Base-by-base conservation (phyloP, 2,888 invertebrate species). In the Hypolimnas misippus region DNA sequence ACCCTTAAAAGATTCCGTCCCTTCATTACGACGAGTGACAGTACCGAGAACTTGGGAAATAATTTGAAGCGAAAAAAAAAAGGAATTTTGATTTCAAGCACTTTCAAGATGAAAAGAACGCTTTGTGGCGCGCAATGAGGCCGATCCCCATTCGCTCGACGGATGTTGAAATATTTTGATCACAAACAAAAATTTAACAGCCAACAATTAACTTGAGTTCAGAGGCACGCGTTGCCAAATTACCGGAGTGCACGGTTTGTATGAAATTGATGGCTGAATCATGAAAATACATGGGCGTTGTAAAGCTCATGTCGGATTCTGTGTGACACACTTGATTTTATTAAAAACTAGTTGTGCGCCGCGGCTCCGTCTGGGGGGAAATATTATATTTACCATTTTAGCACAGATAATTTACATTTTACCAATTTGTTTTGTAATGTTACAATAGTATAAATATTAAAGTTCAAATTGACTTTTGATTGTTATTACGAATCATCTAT, bases 151-250 rank as follows among this genome's bases (percentile, higher is more conserved):
- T 79, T 80, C 76, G 68, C 72, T 65, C 58, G 67, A 62, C 77
- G 76, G 77, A 81, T 75, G 76, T 70, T 65, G 71, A 74, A 70
- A 72, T 74, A 74, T 79, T 82, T 79, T 70, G 75, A 77, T 62
- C 40, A 63, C 62, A 61, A 68, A 68, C 66, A 66, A 62, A 46
- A 49, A 25, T 49, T 49, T 49, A 25, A 49, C 29, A 29, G 14
- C 49, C 14, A 25, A 49, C 49, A 49, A 49, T 49, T 49, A 49
- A 49, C 49, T 49, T 49, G 49, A 49, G 49, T 49, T 49, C 49
- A 49, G 49, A 49, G 14, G 29, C 49, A 29, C 8, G 29, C 29
- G 49, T 16, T 49, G 49, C 49, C 49, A 49, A 49, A 49, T 29
- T 14, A 25, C 49, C 49, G 14, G 7, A 29, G 29, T 14, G 49